A percentile compares a stretch with the other conserved stretches of the same genome.
These are phyloP conservation scores for Dinomys branickii DNA, from an alignment of 2,113 vertebrate species.

Conservation along the genomic window DNA sequence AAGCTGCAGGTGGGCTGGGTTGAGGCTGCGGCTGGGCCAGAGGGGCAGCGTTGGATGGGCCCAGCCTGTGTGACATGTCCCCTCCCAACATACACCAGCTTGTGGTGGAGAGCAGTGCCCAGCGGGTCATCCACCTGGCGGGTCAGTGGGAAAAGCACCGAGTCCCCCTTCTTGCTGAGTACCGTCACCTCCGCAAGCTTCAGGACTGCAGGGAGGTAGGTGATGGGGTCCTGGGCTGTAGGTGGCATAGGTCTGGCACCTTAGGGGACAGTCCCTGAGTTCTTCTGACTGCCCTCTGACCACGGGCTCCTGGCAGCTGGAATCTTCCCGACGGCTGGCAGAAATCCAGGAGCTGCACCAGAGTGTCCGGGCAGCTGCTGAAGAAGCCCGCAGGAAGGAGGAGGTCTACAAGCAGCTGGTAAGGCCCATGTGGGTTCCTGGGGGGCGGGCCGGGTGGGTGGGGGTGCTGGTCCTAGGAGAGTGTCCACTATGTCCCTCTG, in stretches of 20 bases:
- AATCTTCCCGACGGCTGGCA: slow-evolving; percentile 90
- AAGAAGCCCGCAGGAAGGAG: slow-evolving; percentile 93
- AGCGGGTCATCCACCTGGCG: slow-evolving; percentile 90
- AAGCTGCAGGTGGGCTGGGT: slow-evolving; percentile 90
- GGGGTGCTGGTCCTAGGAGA: not conserved
- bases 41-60: not conserved
- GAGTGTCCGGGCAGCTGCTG: slow-evolving; percentile 90
- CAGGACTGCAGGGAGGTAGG: slow-evolving; percentile 91
- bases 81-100: slow-evolving; percentile 77
- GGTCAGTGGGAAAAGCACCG: slow-evolving; percentile 95
- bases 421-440: not conserved
- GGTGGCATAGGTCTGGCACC: not conserved
- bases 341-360: slow-evolving; percentile 93
- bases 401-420: slow-evolving; percentile 92
- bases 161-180: slow-evolving; percentile 91
- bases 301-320: slow-evolving; percentile 84
- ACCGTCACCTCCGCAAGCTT: slow-evolving; percentile 90
- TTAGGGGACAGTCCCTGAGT: not conserved
- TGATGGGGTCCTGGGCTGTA: not conserved
- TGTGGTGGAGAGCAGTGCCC: slow-evolving; percentile 91
- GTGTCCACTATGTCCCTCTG: not conserved
- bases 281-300: slow-evolving; percentile 48
- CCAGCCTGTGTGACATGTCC: not conserved
- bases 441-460: not conserved
- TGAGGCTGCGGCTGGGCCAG: not conserved